Conservation (phyloP, 2,797 vertebrate genomes). For the Otolemur crassicaudatus region DNA sequence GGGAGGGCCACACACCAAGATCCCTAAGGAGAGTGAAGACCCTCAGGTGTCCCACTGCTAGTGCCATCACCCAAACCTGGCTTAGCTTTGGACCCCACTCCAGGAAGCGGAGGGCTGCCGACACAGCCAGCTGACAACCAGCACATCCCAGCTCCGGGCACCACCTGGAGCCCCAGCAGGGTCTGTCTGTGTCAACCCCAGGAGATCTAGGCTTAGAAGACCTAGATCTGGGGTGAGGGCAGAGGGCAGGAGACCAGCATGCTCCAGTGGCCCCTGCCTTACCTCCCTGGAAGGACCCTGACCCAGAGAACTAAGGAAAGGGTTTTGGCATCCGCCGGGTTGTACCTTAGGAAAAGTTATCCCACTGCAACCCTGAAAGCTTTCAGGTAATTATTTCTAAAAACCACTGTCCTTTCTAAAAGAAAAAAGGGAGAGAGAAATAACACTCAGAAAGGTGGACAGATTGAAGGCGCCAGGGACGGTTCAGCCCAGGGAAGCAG, state of each 20-base stretch:
- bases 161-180: background rate
- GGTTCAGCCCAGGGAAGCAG: background rate
- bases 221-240: background rate
- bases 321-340: background rate
- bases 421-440: background rate
- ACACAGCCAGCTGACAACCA: background rate
- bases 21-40: background rate
- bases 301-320: background rate
- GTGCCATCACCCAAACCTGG: background rate
- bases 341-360: background rate
- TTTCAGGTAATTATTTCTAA: background rate
- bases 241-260: background rate
- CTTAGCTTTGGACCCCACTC: background rate
- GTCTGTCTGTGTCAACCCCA: background rate
- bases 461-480: background rate
- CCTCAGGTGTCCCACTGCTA: fast-evolving
- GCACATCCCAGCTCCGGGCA: background rate
- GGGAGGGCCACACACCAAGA: fast-evolving
- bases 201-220: background rate
- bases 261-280: background rate
- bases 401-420: slow-evolving; percentile 15
- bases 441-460: background rate
- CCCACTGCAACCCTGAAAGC: background rate
- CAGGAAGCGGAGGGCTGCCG: background rate
- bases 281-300: background rate